Base-by-base conservation (phyloP, 2,888 invertebrate species). In the Hydrotaea diabolus region DNA sequence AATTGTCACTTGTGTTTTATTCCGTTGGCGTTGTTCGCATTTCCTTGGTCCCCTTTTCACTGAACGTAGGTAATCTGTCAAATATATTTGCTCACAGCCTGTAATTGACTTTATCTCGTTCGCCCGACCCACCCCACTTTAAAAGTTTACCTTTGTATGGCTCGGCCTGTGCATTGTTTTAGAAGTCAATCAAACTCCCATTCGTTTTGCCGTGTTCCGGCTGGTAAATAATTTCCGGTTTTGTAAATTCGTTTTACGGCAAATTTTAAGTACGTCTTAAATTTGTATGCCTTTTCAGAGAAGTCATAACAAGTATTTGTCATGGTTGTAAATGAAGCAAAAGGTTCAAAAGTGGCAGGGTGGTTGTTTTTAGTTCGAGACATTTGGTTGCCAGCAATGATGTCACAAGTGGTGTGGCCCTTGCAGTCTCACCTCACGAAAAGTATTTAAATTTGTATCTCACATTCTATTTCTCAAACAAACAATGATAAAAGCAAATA, bases 71-170 rank as follows among this genome's bases (percentile, higher is more conserved):
- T 59, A 23, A 59, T 55, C 55, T 77, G 77, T 43, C 77, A 77
- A 57, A 77, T 69, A 77, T 55, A 19, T 59, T 59, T 59, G 69
- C 57, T 69, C 77, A 57, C 59, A 77, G 57, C 55, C 55, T 9
- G 7, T 77, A 69, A 77, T 77, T 77, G 77, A 77, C 77, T 77
- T 77, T 59, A 77, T 69, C 57, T 69, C 23, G 69, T 69, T 26
- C 59, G 5, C 19, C 23, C 5, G 2, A 0, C 2, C 7, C 55
- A 8, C 19, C 2, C 13, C 59, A 23, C 55, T 55, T 9, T 7
- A 55, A 2, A 7, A 7, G 4, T 5, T 21, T 55, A n/a, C n/a
- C n/a, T n/a, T n/a, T n/a, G n/a, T n/a, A n/a, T n/a, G n/a, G 39
- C 39, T 39, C 11, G 2, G 9, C 39, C 13, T 1, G 39, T 39